phyloP scores from a whole-genome alignment of 53 echinoderm and acorn worm species.

The Apostichopus leukothele region DNA sequence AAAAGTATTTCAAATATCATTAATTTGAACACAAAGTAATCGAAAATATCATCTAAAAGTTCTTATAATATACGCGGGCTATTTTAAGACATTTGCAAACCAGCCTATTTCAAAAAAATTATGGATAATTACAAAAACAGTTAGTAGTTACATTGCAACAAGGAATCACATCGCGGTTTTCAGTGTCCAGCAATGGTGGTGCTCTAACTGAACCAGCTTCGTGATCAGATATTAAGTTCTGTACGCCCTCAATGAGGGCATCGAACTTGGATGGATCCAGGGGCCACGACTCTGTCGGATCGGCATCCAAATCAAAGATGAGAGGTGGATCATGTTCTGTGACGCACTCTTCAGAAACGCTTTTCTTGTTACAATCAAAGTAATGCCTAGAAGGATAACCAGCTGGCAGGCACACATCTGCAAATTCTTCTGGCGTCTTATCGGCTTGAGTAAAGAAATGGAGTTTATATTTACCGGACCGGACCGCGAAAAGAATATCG shows the following conservation, averaged over 20 bases:
- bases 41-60: too few species aligned
- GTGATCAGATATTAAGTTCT: neutral
- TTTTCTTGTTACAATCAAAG: constrained; percentile 30
- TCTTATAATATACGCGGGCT: too few species aligned
- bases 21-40: too few species aligned
- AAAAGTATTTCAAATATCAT: too few species aligned
- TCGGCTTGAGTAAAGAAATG: constrained; percentile 73
- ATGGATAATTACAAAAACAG: neutral
- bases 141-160: neutral
- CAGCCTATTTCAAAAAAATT: neutral
- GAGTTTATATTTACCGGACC: constrained; percentile 70
- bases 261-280: neutral
- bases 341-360: constrained; percentile 30
- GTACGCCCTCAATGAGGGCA: neutral
- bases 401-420: constrained; percentile 23
- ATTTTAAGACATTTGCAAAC: too few species aligned
- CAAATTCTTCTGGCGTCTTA: constrained; percentile 5
- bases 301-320: constrained; percentile 70
- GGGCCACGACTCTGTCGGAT: constrained; percentile 56
- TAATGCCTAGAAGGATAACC: constrained; percentile 50
- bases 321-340: constrained; percentile 20
- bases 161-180: neutral
- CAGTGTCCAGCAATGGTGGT: neutral
- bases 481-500: constrained; percentile 73
- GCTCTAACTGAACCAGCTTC: neutral